Evolutionary conservation across 2,113 vertebrate genomes (phyloP), one percentile per base, ranked within the genome.

Genomic region (Heterotis niloticus): DNA sequence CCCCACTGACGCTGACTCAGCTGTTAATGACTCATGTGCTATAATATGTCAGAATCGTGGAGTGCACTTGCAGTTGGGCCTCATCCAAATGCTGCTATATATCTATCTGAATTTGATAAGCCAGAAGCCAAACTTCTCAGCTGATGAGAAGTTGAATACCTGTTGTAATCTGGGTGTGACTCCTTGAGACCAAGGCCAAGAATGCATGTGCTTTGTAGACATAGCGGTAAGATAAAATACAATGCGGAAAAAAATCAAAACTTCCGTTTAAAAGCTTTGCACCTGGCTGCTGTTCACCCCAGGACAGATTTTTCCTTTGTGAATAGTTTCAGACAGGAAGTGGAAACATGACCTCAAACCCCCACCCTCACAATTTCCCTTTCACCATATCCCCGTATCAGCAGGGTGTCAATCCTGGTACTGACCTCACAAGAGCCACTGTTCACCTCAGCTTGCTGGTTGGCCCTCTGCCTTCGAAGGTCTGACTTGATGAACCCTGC

Each of bases 401-500:
- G 7, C 34, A 44, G 34, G 7, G 34, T 44, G 34, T 44, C 34
- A 44, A 44, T 7, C 2, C 34, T 14, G 24, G 23, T 59, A 74
- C 71, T 76, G 57, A 81, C 78, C 70, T 44, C 71, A 71, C 71
- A 44, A 51, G 52, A 17, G 13, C 24, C 75, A 81, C 79, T 77
- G 23, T 59, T 83, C 77, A 89, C 85, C 79, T 86, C 83, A 0
- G 54, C 11, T 78, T 81, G 81, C 0, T 78, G 81, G 89, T 95
- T 97, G 79, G 95, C 95, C 78, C 86, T 93, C 79, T 96, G 96
- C 81, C 97, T 92, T 78, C 93, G 90, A 29, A 99, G 94, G 81
- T 98, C 96, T 0, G 96, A 88, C 87, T 93, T 96, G 84, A 98
- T 97, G 70, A 96, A 91, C 65, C 84, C 97, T 99, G 88, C 64